Evolutionary conservation across 2,797 vertebrate species (phyloP), one percentile per base, ranked within the genome.

Genomic region (Bovichtus variegatus): DNA sequence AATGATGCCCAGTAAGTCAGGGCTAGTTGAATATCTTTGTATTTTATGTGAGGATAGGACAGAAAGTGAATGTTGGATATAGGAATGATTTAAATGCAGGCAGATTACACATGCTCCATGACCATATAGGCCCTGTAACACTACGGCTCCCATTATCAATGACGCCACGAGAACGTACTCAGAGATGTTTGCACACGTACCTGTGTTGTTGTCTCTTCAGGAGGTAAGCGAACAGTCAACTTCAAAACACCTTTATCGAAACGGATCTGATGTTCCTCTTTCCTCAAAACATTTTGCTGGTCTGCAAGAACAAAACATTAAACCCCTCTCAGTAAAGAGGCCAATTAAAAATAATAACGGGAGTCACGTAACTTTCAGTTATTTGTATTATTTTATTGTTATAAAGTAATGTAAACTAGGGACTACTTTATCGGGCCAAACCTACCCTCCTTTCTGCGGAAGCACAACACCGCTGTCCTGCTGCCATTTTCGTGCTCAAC

Each of bases 391-490:
- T n/a, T 36, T 25, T 18, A 5, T 19, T 27, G 12, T n/a, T n/a
- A 16, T 10, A 55, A 18, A 18, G 21, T 16, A 4, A 10, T 6
- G 15, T 6, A 18, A 16, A n/a, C n/a, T 13, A 19, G 2, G 34
- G 38, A 53, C 58, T 46, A 58, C 18, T 71, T 53, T 50, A 6
- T 18, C 9, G 4, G 9, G 7, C 27, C 36, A 2, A 0, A 19
- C 80, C 78, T 18, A 95, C 95, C 94, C 53, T 94, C 64, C 41
- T 94, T 71, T 0, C 4, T 70, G 75, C 77, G 91, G 90, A 96
- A 96, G 18, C 86, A 80, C 29, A 96, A 16, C 16, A 57, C 54
- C 2, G 93, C 94, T 0, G 63, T 87, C 0, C 41, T 2, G 75
- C 81, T 78, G 63, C 88, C 81, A 2, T 25, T 19, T 3, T 80